Evolutionary conservation across 2,888 invertebrate species (phyloP), one percentile per base, ranked within the genome.

Genomic region (Sinotaia quadrata): DNA sequence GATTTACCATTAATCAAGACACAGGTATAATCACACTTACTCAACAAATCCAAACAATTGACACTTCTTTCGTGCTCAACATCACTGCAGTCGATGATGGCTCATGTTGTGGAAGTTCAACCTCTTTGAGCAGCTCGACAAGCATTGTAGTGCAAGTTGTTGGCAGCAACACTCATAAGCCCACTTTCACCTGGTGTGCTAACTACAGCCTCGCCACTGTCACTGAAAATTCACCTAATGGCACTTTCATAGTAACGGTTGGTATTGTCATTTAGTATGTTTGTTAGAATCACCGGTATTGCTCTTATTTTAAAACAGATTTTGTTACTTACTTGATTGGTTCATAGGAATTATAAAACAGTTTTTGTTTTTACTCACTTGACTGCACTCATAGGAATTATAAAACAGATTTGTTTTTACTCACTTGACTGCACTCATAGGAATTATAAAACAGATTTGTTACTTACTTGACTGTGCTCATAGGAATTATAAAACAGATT

Each of bases 41-140:
- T 1, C 76, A 80, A 12, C 33, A 69, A 0, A 75, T 87, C 33
- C 82, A 83, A 12, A 72, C 77, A 34, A 71, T 74, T 31, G 69
- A 74, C 8, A 78, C 79, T 3, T 77, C 96, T 87, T 98, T 98
- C 86, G 96, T 95, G 87, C 89, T 99, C 70, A 98, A 98, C 87
- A 97, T 99, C 8, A 96, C 97, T 0, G 98, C 98, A 2, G 92
- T 95, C 90, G 99, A 99, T 86, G 98, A 99, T 87, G 98, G 98
- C 0, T 94, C 95, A 1, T 99, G 98, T 87, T 99, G 98, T 87
- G 94, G 93, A 15, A 94, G 95, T 76, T 95, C 95, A 37, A 51
- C 8, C 52, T 47, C 4, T 3, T 15, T 27, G 7, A 18, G 7
- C 41, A 47, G 24, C 12, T 10, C 27, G 18, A 95, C 95, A 58